Conservation (phyloP, 2,113 vertebrate species). For the Synodontis membranacea region DNA sequence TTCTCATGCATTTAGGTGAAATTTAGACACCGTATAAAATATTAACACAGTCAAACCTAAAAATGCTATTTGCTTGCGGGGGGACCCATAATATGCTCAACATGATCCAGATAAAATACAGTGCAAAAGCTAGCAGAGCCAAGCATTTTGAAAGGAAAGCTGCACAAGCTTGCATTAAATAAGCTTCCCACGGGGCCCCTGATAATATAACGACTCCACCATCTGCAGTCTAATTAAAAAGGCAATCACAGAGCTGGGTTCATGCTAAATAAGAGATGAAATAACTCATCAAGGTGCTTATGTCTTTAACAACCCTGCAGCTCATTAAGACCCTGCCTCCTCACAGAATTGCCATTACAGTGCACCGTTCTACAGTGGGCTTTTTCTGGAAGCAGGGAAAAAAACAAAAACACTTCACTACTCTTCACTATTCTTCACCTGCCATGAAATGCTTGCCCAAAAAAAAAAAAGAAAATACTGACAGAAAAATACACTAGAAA, state of each 20-base stretch:
- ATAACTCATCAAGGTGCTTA: slow-evolving; percentile 57
- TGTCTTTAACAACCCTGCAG: slow-evolving; percentile 49
- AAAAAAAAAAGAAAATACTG: background rate
- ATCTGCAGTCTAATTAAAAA: slow-evolving; percentile 59
- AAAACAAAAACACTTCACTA: background rate
- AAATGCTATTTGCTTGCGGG: too few relatives aligned
- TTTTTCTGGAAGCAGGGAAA: slow-evolving; percentile 2
- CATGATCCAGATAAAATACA: background rate
- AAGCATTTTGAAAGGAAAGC: slow-evolving; percentile 20
- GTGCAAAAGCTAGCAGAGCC: background rate
- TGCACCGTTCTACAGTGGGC: background rate
- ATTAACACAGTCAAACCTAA: background rate
- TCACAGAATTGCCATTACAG: slow-evolving; percentile 19
- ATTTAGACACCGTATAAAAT: background rate
- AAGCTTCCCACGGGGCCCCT: slow-evolving; percentile 28
- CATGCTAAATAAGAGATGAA: slow-evolving; percentile 56
- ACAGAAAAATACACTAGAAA: background rate
- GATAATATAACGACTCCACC: slow-evolving; percentile 46
- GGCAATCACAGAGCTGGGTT: slow-evolving; percentile 48
- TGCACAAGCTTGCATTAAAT: slow-evolving; percentile 24
- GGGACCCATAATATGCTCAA: background rate
- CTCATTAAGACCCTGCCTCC: slow-evolving; percentile 41
- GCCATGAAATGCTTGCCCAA: background rate
- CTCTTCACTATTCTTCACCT: background rate
- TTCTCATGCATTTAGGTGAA: too few relatives aligned